A percentile compares a stretch with the other conserved stretches of the same genome.
Conservation (phyloP, 2,888 invertebrate genomes). For the Kuschelorhynchus macadamiae region DNA sequence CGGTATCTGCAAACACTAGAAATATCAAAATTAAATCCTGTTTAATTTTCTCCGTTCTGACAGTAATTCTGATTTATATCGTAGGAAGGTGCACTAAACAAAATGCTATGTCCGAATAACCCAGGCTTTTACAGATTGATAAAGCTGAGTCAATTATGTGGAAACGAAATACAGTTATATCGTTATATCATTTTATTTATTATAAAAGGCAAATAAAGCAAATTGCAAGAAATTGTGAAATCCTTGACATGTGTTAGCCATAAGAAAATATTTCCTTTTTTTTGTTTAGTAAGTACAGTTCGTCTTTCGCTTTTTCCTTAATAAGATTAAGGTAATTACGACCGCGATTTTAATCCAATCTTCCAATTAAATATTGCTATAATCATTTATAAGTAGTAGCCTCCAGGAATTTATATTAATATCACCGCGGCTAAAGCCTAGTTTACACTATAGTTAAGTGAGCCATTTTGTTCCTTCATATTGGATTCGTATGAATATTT, state of each 20-base stretch:
- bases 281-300: too few relatives aligned
- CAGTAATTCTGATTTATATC: constrained; percentile 24
- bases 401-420: too few relatives aligned
- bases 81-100: neutral
- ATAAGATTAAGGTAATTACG: too few relatives aligned
- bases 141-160: constrained; percentile 30
- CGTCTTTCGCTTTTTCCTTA: too few relatives aligned
- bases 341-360: too few relatives aligned
- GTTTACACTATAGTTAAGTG: too few relatives aligned
- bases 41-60: constrained; percentile 3
- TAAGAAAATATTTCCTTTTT: too few relatives aligned
- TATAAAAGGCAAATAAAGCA: constrained; percentile 5
- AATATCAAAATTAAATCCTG: constrained; percentile 16
- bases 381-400: too few relatives aligned
- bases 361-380: too few relatives aligned
- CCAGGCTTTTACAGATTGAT: constrained; percentile 22
- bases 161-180: constrained; percentile 23
- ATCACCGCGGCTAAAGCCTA: too few relatives aligned
- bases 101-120: constrained; percentile 2
- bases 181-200: constrained; percentile 17
- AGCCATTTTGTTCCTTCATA: too few relatives aligned
- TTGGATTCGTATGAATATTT: too few relatives aligned
- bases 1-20: constrained; percentile 1
- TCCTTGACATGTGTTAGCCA: neutral
- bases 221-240: constrained; percentile 2